Base-by-base conservation (phyloP, 2,888 invertebrate genomes). In the Abrostola tripartita region DNA sequence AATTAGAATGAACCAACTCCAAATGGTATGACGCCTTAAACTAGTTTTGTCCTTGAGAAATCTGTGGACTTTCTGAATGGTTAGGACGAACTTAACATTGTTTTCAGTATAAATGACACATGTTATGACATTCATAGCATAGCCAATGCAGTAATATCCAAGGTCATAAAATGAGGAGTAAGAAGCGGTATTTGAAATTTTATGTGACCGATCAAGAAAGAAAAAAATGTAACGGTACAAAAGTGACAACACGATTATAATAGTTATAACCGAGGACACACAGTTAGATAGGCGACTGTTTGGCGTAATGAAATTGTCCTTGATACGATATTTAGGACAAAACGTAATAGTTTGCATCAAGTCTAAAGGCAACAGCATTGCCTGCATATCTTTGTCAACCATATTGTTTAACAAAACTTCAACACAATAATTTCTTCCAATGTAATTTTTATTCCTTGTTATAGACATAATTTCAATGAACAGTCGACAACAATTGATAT, bases 301-400 rank as follows among this genome's bases (percentile, higher is more conserved):
- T 24, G 38, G 38, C 7, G 38, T 24, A 12, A 52, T 38, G 12
- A 52, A 52, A 8, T 52, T 52, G 12, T 52, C 35, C 38, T 37
- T 38, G 9, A 52, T 37, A 8, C 37, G 8, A 24, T 52, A 52
- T 52, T 52, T 52, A 6, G 52, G 37, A 38, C 38, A 12, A 14
- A 14, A 8, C 5, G 38, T 37, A 6, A 52, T 5, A 38, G 10
- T 5, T 12, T 52, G 52, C 38, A 52, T 52, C 9, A 52, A 14
- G 38, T 52, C 38, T 14, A 52, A 7, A 52, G 52, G 52, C 9
- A 38, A 14, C 12, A 52, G n/a, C 14, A 38, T 38, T 6, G 37
- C 1, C 11, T 51, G 51, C n/a, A 51, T 11, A 37, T 51, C 51
- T 37, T 51, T 51, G 6, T 51, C 51, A 11, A 51, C n/a, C 4